phyloP scores from a whole-genome alignment of 2,113 vertebrate species.

The Leuciscus idus region DNA sequence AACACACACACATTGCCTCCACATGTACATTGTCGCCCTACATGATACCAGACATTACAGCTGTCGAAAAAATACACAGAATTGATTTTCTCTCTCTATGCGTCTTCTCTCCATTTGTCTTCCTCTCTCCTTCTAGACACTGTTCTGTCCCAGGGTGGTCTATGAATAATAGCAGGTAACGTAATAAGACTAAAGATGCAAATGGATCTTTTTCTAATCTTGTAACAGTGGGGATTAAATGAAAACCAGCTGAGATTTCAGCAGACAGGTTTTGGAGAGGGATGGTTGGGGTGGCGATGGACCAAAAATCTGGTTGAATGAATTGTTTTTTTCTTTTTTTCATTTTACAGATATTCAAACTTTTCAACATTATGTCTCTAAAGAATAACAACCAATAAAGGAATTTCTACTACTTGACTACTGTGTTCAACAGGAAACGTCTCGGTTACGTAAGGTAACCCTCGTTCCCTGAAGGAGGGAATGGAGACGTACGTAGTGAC shows the following conservation, averaged over 20 bases:
- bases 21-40: not conserved
- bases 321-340: no score
- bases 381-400: no score
- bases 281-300: not conserved
- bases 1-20: constrained; percentile 53
- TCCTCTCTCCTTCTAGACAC: not conserved
- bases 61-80: constrained; percentile 21
- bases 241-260: constrained; percentile 58
- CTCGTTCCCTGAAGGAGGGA: no score
- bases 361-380: not conserved
- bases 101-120: constrained; percentile 3
- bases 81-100: constrained; percentile 13
- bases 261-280: constrained; percentile 13
- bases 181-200: constrained; percentile 66
- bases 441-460: no score
- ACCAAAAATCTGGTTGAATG: not conserved
- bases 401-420: no score
- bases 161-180: constrained; percentile 57
- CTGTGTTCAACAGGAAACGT: no score
- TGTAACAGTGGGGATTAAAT: constrained; percentile 75
- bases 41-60: constrained; percentile 10
- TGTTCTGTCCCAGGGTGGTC: constrained; percentile 4
- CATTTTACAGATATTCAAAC: not conserved
- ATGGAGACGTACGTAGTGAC: no score
- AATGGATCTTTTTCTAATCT: constrained; percentile 72